Base-by-base conservation (phyloP, 2,888 invertebrate species). In the Trilocha varians region DNA sequence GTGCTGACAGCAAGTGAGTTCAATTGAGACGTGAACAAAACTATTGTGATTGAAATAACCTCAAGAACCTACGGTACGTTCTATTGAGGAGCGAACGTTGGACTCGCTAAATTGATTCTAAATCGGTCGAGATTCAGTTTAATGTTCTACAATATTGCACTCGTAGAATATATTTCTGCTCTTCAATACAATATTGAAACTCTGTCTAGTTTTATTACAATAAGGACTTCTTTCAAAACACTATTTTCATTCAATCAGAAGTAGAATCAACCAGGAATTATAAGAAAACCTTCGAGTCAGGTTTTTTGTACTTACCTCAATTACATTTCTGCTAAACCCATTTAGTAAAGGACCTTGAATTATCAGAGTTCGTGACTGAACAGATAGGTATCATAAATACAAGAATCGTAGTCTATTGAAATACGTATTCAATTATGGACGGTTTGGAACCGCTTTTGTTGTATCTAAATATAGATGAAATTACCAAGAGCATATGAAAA, bases 21-120 rank as follows among this genome's bases (percentile, higher is more conserved):
- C 76, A 75, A 76, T 76, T 76, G 74, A 74, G 65, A 65, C 55
- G 59, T 68, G 67, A 74, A 72, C 65, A 63, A 64, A 65, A 64
- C 63, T 66, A 72, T 70, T 74, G 67, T 74, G 64, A 65, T 61
- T 47, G 44, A 47, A 50, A 50, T 57, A 57, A 54, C 53, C 53
- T 56, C 55, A 51, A 52, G 47, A 57, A 25, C 2, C 6, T 58
- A 57, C 57, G 57, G 18, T 39, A 36, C 42, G 41, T 48, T 47
- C 62, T 60, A 65, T 61, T 59, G 53, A 55, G 43, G 36, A 33
- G 41, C 55, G 63, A 52, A 52, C 66, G 44, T 65, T 65, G 63
- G 57, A 62, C 60, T 57, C 49, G 49, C 41, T 42, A 53, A 49
- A 60, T 57, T 57, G 54, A 59, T 58, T 53, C 38, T 48, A 44